phyloP scores from a whole-genome alignment of 2,113 vertebrate genomes.

The Petaurus breviceps region DNA sequence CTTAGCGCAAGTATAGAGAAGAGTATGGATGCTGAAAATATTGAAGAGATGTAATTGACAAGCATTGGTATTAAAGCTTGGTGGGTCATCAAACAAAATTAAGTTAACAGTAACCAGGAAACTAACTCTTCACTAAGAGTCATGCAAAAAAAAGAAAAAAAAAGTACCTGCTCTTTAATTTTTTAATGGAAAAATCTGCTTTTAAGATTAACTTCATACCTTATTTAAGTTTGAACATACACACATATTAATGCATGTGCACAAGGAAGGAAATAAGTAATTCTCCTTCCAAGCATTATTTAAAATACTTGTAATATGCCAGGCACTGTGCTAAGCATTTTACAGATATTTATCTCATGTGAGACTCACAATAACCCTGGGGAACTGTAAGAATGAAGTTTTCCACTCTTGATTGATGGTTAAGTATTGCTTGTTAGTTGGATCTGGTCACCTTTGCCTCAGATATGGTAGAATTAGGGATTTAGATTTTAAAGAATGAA shows the following conservation, averaged over 20 bases:
- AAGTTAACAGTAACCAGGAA: background rate
- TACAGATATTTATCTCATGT: background rate
- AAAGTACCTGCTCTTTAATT: background rate
- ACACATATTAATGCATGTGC: background rate
- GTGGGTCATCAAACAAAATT: background rate
- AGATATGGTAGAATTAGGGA: background rate
- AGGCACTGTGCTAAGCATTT: background rate
- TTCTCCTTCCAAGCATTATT: background rate
- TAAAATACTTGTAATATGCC: background rate
- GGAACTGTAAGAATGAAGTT: background rate
- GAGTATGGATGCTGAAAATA: background rate
- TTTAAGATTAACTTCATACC: background rate
- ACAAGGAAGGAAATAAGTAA: background rate
- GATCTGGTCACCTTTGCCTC: background rate
- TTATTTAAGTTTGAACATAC: background rate
- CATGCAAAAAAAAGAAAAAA: background rate
- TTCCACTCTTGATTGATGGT: background rate
- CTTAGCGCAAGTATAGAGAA: background rate
- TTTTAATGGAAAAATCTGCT: background rate
- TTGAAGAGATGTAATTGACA: background rate
- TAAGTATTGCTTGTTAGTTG: background rate
- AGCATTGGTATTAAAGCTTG: background rate
- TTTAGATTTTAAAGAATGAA: background rate
- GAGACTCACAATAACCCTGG: background rate
- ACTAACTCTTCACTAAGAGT: background rate